A percentile compares a stretch with the other conserved stretches of the same genome.
Conservation (phyloP, 2,888 invertebrate genomes). For the Apamea epomidion region DNA sequence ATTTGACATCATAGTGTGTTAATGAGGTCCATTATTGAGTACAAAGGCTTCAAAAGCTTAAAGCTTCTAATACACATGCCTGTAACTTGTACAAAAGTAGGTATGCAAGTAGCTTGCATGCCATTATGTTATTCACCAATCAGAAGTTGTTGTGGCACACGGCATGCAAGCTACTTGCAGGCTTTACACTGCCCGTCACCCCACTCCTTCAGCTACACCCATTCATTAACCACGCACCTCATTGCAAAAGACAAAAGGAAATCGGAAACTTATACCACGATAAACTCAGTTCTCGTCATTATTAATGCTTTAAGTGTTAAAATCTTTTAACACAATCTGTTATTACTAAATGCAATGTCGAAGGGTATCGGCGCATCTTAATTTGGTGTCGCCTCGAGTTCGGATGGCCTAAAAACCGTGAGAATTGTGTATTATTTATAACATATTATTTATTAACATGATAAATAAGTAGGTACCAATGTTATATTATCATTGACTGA, state of each 20-base stretch:
- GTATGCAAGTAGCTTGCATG: no score
- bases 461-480: no score
- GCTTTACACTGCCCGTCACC: not conserved
- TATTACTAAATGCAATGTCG: slow-evolving; percentile 49
- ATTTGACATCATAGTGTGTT: no score
- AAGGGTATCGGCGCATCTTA: slow-evolving; percentile 58
- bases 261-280: slow-evolving; percentile 43
- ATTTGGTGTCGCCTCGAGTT: slow-evolving; percentile 43
- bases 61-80: no score
- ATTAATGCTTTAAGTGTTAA: slow-evolving; percentile 39
- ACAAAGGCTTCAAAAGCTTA: no score
- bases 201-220: not conserved
- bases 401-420: slow-evolving; percentile 48
- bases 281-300: slow-evolving; percentile 40
- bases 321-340: slow-evolving; percentile 57
- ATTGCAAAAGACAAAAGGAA: slow-evolving; percentile 50
- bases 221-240: slow-evolving; percentile 1
- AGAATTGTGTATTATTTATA: slow-evolving; percentile 34
- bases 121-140: no score
- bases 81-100: no score
- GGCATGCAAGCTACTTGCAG: no score
- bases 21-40: no score
- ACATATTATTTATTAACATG: no score
- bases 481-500: no score
- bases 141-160: no score